Evolutionary conservation across 1,140 invertebrate species (phyloP).

Genomic region (Venustaconcha ellipsiformis): DNA sequence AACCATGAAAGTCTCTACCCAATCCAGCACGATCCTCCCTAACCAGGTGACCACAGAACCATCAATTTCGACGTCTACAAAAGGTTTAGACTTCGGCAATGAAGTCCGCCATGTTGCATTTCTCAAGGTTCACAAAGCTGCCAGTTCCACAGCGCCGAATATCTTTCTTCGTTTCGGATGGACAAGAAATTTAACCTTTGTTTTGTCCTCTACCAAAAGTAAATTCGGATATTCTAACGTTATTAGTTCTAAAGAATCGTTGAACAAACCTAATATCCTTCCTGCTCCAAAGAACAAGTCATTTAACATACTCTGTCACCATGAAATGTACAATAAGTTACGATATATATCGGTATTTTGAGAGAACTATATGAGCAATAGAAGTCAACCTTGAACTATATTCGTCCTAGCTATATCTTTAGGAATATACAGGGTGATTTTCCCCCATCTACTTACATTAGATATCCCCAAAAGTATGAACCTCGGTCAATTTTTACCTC

Average conservation of each 20-base stretch:
- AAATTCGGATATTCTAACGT: constrained; percentile 15
- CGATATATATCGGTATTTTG: constrained; percentile 43
- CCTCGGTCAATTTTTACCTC: constrained; percentile 11
- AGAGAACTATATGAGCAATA: constrained; percentile 44
- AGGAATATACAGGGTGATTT: constrained; percentile 25
- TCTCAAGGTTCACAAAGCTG: constrained; percentile 52
- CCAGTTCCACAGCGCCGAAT: constrained; percentile 44
- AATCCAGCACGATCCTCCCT: no score
- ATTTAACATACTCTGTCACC: constrained; percentile 42
- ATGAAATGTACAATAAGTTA: constrained; percentile 40
- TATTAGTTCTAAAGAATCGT: constrained; percentile 5
- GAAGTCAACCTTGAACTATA: constrained; percentile 41
- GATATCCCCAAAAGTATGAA: constrained; percentile 29
- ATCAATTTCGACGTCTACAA: no score
- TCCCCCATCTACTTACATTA: constrained; percentile 30
- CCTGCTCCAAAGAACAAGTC: neutral
- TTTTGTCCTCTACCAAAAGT: constrained; percentile 31
- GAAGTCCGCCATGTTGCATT: constrained; percentile 38
- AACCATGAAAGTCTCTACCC: no score
- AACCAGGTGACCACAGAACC: no score
- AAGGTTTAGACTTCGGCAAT: neutral
- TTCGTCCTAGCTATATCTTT: constrained; percentile 9
- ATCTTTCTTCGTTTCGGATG: constrained; percentile 40
- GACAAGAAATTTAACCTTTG: constrained; percentile 31
- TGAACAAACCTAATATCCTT: constrained; percentile 17